Evolutionary conservation across 2,888 invertebrate genomes (phyloP), one percentile per base, ranked within the genome.

Genomic region (Caenorhabditis imperialis): DNA sequence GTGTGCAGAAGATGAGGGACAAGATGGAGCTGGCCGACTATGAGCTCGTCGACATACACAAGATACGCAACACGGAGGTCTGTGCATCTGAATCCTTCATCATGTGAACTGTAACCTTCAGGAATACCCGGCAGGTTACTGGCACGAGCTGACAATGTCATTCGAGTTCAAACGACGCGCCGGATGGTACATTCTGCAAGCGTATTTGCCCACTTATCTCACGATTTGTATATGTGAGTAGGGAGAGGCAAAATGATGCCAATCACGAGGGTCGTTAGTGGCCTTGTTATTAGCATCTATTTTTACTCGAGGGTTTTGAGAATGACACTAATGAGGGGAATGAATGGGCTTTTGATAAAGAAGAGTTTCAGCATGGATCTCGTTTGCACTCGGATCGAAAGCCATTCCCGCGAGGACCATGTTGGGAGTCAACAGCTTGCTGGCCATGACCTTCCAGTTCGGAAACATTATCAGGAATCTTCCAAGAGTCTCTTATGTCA

Each of bases 11-110:
- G 55, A 87, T 88, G 85, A 55, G 84, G 22, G 87, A 87, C 33
- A 84, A 88, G 50, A 88, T 88, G 77, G 87, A 88, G 53, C 57
- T 88, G 58, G 88, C 88, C 18, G 88, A 88, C 58, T 88, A 88
- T 57, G 85, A 84, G 44, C 76, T 88, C 12, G 81, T 79, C 12
- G 75, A 81, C 50, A 86, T 86, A 30, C 51, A 75, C 20, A 83
- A 83, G 45, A 70, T 81, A 25, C 81, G 84, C n/a, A 84, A 67
- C 16, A 77, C 77, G 10, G 87, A 85, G 80, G 87, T 86, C 30
- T 30, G 7, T 30, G 30, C 6, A 30, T 30, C 30, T 30, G 7
- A 30, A 6, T 30, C 30, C 30, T 30, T 30, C 30, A 30, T 30
- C 10, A 10, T 30, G 30, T 10, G 30, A 30, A 7, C 25, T 20